Percentiles rank a stretch among this genome's conserved stretches.
phyloP scores from a whole-genome alignment of 2,797 vertebrate species.

The Morelia viridis region DNA sequence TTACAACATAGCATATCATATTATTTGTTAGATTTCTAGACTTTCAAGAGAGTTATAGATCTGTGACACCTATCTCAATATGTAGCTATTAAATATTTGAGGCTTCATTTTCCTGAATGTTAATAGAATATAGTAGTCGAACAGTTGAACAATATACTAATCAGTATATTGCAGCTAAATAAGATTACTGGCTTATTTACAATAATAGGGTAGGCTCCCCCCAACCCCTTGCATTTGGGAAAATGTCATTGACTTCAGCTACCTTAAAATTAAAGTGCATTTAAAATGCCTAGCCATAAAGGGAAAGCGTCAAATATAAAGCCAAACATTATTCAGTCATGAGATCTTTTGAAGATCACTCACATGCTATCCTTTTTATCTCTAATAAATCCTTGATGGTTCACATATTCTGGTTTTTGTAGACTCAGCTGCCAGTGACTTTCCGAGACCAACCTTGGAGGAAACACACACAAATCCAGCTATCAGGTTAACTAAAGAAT shows the following conservation, averaged over 20 bases:
- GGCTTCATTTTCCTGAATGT: too few species aligned
- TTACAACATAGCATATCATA: background rate
- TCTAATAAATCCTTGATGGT: background rate
- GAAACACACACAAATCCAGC: background rate
- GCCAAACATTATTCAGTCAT: background rate
- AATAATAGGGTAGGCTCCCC: background rate
- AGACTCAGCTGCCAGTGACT: conserved; percentile 7
- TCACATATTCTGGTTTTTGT: background rate
- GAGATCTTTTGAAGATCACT: background rate
- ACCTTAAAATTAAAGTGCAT: background rate
- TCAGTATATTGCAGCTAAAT: background rate
- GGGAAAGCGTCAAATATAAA: background rate
- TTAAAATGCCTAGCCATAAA: background rate
- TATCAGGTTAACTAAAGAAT: conserved; percentile 16
- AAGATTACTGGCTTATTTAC: background rate
- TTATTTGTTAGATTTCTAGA: background rate
- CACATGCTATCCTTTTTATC: conserved; percentile 3
- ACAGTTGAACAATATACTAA: background rate
- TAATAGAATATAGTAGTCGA: background rate
- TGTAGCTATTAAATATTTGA: background rate
- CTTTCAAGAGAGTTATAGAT: background rate
- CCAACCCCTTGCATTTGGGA: background rate
- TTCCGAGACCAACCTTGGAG: background rate
- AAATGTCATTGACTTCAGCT: background rate
- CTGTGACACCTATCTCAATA: background rate